Evolutionary conservation across 2,797 vertebrate species (phyloP).

Genomic region (Coregonus sp.): DNA sequence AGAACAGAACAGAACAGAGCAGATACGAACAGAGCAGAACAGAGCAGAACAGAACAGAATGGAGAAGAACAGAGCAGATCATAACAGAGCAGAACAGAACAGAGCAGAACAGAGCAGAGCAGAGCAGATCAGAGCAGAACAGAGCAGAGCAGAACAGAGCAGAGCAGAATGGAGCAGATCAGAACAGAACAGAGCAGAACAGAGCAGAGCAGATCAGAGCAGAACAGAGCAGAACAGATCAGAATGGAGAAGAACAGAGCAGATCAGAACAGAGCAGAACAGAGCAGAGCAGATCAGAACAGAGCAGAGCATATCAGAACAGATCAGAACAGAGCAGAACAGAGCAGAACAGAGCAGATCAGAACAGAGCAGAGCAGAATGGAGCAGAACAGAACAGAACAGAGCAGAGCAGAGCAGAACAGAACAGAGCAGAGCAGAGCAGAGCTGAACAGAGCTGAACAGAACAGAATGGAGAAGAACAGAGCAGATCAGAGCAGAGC

Average conservation of each 20-base stretch:
- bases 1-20: neutral
- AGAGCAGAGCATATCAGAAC: constrained; percentile 14
- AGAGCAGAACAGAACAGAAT: constrained; percentile 15
- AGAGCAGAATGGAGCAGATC: neutral
- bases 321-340: constrained; percentile 23
- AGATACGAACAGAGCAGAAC: constrained; percentile 36
- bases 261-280: constrained; percentile 56
- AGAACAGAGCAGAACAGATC: constrained; percentile 34
- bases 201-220: constrained; percentile 50
- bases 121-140: no score
- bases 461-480: constrained; percentile 3
- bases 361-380: constrained; percentile 33
- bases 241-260: constrained; percentile 4
- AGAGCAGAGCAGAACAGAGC: constrained; percentile 45
- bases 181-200: constrained; percentile 38
- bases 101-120: constrained; percentile 44
- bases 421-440: constrained; percentile 39
- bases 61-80: constrained; percentile 37
- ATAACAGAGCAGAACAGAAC: constrained; percentile 24
- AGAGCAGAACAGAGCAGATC: constrained; percentile 53
- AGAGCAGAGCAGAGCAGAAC: constrained; percentile 43
- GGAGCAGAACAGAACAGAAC: neutral
- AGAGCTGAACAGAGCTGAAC: constrained; percentile 6
- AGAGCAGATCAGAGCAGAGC: constrained; percentile 44
- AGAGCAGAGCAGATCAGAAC: constrained; percentile 46